These are phyloP conservation scores for Manis javanica DNA, from an alignment of 2,797 vertebrate genomes.

Conservation along the genomic window DNA sequence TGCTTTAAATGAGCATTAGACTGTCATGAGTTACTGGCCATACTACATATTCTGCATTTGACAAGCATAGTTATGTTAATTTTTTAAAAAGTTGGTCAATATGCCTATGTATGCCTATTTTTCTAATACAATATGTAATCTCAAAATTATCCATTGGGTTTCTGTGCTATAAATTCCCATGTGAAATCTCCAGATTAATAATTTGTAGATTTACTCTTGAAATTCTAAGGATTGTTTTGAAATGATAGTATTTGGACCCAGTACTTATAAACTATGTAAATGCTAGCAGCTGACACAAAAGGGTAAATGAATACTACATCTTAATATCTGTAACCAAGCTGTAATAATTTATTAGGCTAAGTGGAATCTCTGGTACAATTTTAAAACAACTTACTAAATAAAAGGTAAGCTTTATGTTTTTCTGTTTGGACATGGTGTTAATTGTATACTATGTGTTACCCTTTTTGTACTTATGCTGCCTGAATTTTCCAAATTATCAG, in stretches of 20 bases:
- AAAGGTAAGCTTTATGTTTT: constrained; percentile 7
- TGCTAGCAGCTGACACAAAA: constrained; percentile 30
- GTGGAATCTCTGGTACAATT: constrained; percentile 8
- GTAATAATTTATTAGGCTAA: background rate
- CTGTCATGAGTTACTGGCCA: background rate
- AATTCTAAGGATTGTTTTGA: background rate
- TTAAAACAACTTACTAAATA: constrained; percentile 14
- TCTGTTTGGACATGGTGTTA: background rate
- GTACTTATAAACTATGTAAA: constrained; percentile 18
- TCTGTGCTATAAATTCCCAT: constrained; percentile 19
- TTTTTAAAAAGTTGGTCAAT: background rate
- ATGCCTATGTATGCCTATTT: constrained; percentile 11
- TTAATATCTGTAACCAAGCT: background rate
- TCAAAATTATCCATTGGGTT: background rate
- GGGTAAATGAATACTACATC: constrained; percentile 13
- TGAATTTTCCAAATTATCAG: constrained; percentile 43
- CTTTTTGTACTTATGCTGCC: background rate
- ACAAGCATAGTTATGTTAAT: background rate
- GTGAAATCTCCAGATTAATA: background rate
- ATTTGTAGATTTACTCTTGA: constrained; percentile 19
- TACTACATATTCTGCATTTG: background rate
- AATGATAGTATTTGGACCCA: constrained; percentile 28
- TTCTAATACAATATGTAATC: background rate
- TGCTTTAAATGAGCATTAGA: background rate
- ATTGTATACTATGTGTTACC: background rate